Conservation (phyloP, 2,888 invertebrate genomes). For the Heliconius hortense region DNA sequence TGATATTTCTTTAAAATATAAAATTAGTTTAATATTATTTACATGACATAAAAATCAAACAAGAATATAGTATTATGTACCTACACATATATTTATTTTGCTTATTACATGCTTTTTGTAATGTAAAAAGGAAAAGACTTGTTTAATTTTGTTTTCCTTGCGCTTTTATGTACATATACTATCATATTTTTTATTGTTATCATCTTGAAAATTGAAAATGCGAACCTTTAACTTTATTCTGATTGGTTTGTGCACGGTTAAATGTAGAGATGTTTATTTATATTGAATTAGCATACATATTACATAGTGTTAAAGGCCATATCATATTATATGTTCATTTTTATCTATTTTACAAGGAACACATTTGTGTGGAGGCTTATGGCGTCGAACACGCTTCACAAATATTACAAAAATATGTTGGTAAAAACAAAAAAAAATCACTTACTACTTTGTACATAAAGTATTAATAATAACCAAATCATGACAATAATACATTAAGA, state of each 20-base stretch:
- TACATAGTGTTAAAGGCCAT: constrained; percentile 1
- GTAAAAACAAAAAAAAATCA: too few species aligned
- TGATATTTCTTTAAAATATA: neutral
- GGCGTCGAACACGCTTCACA: neutral
- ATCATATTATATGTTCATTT: neutral
- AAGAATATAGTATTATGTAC: too few species aligned
- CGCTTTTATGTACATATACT: neutral
- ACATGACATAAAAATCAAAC: too few species aligned
- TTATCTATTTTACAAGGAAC: neutral
- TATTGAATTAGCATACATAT: constrained; percentile 8
- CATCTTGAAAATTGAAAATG: constrained; percentile 1
- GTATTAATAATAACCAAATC: neutral
- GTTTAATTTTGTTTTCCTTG: neutral
- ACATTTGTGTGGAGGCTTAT: neutral
- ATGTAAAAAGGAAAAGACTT: neutral
- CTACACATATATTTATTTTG: neutral
- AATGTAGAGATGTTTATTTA: neutral
- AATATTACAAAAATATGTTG: too few species aligned
- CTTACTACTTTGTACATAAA: neutral
- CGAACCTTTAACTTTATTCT: constrained; percentile 2
- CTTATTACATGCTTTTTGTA: neutral
- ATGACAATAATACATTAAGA: neutral
- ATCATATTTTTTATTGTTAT: neutral
- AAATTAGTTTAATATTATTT: too few species aligned
- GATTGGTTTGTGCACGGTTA: constrained; percentile 10